Base-by-base conservation (phyloP, 2,113 vertebrate species). In the Centropus bengalensis region DNA sequence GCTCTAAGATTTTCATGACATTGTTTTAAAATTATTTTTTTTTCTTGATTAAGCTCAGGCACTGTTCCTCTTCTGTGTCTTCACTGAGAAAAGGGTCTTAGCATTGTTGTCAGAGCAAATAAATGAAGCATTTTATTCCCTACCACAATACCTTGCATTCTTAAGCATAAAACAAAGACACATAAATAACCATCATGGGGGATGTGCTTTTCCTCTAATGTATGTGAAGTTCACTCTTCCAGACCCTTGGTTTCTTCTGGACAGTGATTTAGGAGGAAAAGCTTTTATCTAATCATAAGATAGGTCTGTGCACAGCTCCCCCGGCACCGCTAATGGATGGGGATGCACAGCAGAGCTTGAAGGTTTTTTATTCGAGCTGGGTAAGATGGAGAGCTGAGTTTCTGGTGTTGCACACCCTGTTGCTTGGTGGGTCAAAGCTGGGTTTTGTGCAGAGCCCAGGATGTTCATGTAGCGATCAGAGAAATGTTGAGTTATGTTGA, bases 271-370 rank as follows among this genome's bases (percentile, higher is more conserved):
- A 97, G 82, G 86, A 82, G 82, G 77, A 82, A 96, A 96, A 93
- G 95, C 96, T 97, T 96, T 97, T 96, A 96, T 94, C 81, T 96
- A 92, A 96, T 96, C 62, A 78, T 67, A 69, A 94, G 64, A 42
- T 42, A 79, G 44, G 49, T 78, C 83, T 86, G 78, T 81, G 75
- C 69, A 68, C 73, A 68, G 67, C 70, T 96, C 95, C 88, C 87
- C 36, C 58, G 91, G 62, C 49, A 3, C 89, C 3, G 6, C 67
- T 94, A 92, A 96, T 95, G 91, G 93, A 90, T 67, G 88, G 19
- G 19, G 89, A 74, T 88, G 73, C 82, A 73, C 59, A 67, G 73
- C 68, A 67, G 82, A 83, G 62, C 82, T 88, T 84, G 85, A 67
- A 87, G 59, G 38, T 3, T 64, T 91, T 82, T 88, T 81, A 44